Conservation (phyloP, 1,140 invertebrate genomes). For the Drosophila bocqueti region DNA sequence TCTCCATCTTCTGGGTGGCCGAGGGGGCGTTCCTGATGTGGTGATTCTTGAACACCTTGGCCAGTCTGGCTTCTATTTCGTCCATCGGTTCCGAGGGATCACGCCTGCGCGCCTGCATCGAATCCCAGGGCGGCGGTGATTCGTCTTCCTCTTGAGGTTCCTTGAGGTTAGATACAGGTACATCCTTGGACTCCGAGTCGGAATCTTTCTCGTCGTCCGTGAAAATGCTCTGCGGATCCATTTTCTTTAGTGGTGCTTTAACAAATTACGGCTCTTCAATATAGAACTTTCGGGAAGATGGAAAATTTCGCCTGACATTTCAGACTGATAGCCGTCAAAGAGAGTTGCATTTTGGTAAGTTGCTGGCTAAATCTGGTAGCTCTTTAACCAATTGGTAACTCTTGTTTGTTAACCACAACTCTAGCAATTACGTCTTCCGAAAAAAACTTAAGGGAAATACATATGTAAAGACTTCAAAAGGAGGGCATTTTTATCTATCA, state of each 20-base stretch:
- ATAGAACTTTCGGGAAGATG: no score
- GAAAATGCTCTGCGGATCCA: not conserved
- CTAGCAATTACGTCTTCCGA: no score
- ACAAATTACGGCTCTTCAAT: no score
- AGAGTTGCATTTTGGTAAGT: no score
- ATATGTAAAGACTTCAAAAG: no score
- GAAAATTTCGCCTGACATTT: no score
- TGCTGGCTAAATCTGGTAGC: no score
- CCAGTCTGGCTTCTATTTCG: slow-evolving; percentile 24
- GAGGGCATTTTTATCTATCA: no score
- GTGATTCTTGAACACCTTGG: slow-evolving; percentile 25
- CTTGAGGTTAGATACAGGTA: not conserved
- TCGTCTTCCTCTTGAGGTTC: not conserved
- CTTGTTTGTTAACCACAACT: no score
- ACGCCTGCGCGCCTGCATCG: slow-evolving; percentile 12
- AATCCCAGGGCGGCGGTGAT: not conserved
- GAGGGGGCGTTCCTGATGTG: not conserved
- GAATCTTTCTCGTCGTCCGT: not conserved
- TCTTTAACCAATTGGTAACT: no score
- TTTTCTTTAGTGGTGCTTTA: not conserved
- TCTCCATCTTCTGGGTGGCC: slow-evolving; percentile 22
- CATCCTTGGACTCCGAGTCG: not conserved
- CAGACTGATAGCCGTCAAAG: no score
- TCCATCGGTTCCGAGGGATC: slow-evolving; percentile 11
- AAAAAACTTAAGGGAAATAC: no score